Evolutionary conservation across 2,888 invertebrate species (phyloP), one percentile per base, ranked within the genome.

Genomic region (Macropis europaea): DNA sequence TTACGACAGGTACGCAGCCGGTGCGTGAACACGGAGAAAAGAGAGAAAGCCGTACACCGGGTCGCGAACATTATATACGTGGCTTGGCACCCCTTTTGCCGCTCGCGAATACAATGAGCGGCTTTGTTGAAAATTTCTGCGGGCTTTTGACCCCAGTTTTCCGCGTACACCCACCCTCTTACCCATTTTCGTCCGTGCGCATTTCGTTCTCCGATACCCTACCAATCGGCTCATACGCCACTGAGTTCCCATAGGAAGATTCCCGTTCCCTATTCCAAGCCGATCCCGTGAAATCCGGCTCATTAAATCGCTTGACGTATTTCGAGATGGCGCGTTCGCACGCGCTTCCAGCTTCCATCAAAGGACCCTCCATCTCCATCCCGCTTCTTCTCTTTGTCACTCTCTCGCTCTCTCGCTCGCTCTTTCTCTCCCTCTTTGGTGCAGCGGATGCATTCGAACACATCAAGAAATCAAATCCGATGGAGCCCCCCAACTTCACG

Each of bases 211-310:
- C 57, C 74, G 17, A 42, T 72, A 66, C 43, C 54, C 38, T 9
- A 13, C 52, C 40, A 70, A 75, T 83, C 73, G 63, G 66, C 63
- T 69, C 69, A 67, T 61, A 59, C 61, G 57, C 57, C 62, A 43
- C 67, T 53, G 71, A 71, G 57, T 68, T 50, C 70, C 71, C 75
- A 60, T 77, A 74, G 50, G 63, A 71, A 54, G 64, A 68, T 73
- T 40, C 59, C 54, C 40, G 30, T 40, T 17, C 53, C 45, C 72
- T 56, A 77, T 76, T 79, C 79, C 52, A 40, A 38, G 54, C 56
- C 73, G 73, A 81, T 78, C 78, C 80, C 64, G 79, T 83, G 66
- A 84, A 83, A 83, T 83, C 84, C 77, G 82, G 70, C 80, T 84
- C 83, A 79, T 83, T 83, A 82, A 82, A 77, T 82, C 78, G 63